Evolutionary conservation across 2,888 invertebrate species (phyloP), one percentile per base, ranked within the genome.

Genomic region (Drosophila parthenogenetica): DNA sequence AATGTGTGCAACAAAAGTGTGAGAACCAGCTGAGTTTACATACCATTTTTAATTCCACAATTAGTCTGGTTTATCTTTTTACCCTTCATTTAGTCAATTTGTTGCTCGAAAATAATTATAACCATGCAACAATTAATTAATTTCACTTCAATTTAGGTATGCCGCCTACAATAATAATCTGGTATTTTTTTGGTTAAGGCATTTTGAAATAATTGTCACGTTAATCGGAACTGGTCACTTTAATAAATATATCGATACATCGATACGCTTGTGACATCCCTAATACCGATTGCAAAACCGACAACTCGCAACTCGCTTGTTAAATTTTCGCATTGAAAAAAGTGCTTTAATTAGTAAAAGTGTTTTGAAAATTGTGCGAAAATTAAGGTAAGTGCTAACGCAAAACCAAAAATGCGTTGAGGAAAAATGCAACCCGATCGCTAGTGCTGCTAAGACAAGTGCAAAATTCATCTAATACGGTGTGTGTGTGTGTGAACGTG

Each of bases 301-400:
- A 75, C 75, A 75, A 69, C 75, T 74, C 77, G 74, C 77, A 74
- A 72, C 63, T 76, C 69, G 75, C 75, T 75, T 79, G 75, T 76
- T 65, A 79, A 64, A 79, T 77, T 77, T 77, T 79, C 80, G 77
- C 77, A 77, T 77, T 57, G 77, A 68, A 79, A 79, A 79, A 76
- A 77, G 77, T 71, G 68, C 77, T 77, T 77, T 71, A 79, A 79
- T 77, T 77, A 77, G 77, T 76, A 79, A 77, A 80, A 76, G 77
- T 77, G 68, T 76, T 80, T 77, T 80, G 50, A 77, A 80, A 68
- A 77, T 80, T 80, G 77, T 77, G 77, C 77, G 80, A 63, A 76
- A 77, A 69, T 72, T 80, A 77, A 77, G 77, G 77, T 77, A 77
- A 77, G 77, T 77, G 48, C 4, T 32, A 22, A 49, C 49, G 51